A percentile compares a stretch with the other conserved stretches of the same genome.
Evolutionary conservation across 2,888 invertebrate species (phyloP).

Genomic region (Sclerodermus sp.): DNA sequence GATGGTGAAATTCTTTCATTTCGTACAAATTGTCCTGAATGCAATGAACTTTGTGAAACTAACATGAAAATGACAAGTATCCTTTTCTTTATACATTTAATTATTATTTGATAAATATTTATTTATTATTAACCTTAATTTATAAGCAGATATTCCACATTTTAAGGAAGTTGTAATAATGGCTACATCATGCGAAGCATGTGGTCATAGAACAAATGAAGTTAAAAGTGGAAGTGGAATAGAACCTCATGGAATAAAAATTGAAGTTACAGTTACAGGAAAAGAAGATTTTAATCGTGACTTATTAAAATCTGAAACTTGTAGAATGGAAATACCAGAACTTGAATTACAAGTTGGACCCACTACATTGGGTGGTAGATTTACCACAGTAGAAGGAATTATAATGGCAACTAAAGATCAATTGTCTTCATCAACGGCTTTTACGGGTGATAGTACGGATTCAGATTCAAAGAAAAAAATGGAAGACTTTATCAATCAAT

Average conservation of each 20-base stretch:
- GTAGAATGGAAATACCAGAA: slow-evolving; percentile 79
- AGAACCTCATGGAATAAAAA: slow-evolving; percentile 76
- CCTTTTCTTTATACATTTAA: slow-evolving; percentile 33
- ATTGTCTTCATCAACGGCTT: slow-evolving; percentile 67
- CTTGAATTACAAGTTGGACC: slow-evolving; percentile 85
- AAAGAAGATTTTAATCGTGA: slow-evolving; percentile 87
- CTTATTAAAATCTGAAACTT: slow-evolving; percentile 90
- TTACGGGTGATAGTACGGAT: slow-evolving; percentile 75
- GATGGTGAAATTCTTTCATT: slow-evolving; percentile 79
- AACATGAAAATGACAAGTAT: slow-evolving; percentile 92
- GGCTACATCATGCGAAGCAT: slow-evolving; percentile 90
- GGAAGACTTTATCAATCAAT: slow-evolving; percentile 65
- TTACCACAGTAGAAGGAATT: slow-evolving; percentile 94
- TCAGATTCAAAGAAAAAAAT: slow-evolving; percentile 62
- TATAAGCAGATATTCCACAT: slow-evolving; percentile 77
- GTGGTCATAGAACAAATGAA: slow-evolving; percentile 93
- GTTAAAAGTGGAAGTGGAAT: slow-evolving; percentile 93
- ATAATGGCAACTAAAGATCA: slow-evolving; percentile 78
- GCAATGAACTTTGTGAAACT: slow-evolving; percentile 80
- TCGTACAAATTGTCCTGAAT: slow-evolving; percentile 83
- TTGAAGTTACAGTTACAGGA: slow-evolving; percentile 72
- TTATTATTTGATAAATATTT: not conserved
- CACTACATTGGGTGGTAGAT: slow-evolving; percentile 85
- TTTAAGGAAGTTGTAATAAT: slow-evolving; percentile 98
- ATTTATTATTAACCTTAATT: slow-evolving; percentile 24